Base-by-base conservation (phyloP, 2,888 invertebrate species). In the Xylota segnis region DNA sequence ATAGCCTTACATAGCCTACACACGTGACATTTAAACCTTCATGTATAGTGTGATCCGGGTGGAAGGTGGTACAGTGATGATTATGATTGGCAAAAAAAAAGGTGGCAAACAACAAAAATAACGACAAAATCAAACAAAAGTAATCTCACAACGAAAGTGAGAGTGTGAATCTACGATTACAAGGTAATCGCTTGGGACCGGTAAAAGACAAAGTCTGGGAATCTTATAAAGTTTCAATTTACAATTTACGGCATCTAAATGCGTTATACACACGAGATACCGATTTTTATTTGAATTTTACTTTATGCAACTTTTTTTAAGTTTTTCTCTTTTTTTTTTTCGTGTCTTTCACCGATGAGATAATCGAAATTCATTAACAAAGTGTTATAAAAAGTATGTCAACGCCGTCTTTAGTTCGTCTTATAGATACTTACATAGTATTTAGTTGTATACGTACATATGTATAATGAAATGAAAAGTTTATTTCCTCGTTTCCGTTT, bases 281-380 rank as follows among this genome's bases (percentile, higher is more conserved):
- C 56, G 9, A 16, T 12, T 54, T 43, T 37, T 68, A 54, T 70
- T 45, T 40, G 4, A 40, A 6, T 52, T 52, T 45, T 74, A 32
- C 32, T 54, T 65, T 56, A 45, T 45, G 16, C 14, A 54, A 52
- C 65, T 63, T n/a, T 63, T n/a, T 12, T n/a, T 14, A 63, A 7
- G 0, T 47, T n/a, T 52, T 54, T n/a, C 23, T 32, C 18, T 59
- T 66, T 18, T 63, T 45, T 4, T 10, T 52, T 52, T 52, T 45
- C 5, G 14, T 50, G n/a, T 72, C 72, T 63, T 74, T 74, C 74
- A 56, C 54, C 37, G 74, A 75, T 70, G 56, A 56, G 56, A 70
- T 79, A 74, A 83, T 63, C 50, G 18, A 79, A 79, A 75, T 83
- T 83, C 83, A 79, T 83, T 79, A 70, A 68, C 63, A 74, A 58